Percentiles rank a stretch among this genome's conserved stretches.
These are phyloP conservation scores for Philonicus albiceps DNA, from an alignment of 2,888 invertebrate genomes.

Conservation along the genomic window DNA sequence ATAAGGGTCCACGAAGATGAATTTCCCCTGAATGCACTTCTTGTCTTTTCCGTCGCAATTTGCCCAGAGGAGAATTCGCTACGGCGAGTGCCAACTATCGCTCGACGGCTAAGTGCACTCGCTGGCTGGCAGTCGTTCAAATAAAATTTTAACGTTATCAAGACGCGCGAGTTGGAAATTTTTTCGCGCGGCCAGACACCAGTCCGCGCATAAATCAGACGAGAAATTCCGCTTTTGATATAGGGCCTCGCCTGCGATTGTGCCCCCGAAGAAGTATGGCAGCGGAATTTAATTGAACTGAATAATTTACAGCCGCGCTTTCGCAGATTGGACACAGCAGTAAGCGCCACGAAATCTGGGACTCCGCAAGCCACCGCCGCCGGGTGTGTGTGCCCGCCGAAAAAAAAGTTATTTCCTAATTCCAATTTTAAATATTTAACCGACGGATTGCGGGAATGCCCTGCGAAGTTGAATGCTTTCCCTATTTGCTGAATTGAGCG, in stretches of 20 bases:
- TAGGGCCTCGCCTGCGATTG: neutral
- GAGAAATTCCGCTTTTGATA: neutral
- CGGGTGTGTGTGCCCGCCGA: neutral
- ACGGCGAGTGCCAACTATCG: neutral
- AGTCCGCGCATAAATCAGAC: neutral
- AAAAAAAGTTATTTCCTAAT: neutral
- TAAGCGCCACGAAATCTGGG: neutral
- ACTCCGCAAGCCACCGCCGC: neutral
- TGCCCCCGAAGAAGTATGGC: neutral
- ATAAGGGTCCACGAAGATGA: neutral
- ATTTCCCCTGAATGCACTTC: neutral
- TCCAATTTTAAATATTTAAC: neutral
- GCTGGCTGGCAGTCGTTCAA: neutral
- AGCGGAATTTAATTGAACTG: constrained; percentile 15
- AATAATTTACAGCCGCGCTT: constrained; percentile 1
- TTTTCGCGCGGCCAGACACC: neutral
- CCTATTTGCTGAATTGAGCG: neutral
- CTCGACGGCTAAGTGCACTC: neutral
- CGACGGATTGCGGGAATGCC: neutral
- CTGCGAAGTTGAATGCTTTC: neutral
- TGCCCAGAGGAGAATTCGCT: neutral
- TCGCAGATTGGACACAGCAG: neutral
- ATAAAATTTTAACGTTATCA: neutral
- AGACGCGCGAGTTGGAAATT: neutral
- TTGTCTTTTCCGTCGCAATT: neutral